Conservation (phyloP, 92 coral and sea anemone species). For the Ricordea florida region DNA sequence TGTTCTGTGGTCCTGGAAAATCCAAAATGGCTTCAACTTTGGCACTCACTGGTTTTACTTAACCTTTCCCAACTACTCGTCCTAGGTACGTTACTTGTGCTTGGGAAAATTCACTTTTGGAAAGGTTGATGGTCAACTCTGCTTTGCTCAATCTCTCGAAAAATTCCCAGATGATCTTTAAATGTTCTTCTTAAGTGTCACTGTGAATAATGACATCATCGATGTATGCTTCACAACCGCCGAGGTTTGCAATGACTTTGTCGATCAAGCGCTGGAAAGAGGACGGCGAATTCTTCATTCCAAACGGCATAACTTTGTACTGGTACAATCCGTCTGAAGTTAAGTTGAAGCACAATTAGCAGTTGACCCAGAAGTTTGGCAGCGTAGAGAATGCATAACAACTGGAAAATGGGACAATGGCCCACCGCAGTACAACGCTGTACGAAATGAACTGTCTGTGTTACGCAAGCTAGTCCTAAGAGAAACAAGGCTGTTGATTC, state of each 20-base stretch:
- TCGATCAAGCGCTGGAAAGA: too few relatives aligned
- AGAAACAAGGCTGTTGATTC: constrained; percentile 13
- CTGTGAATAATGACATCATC: constrained; percentile 45
- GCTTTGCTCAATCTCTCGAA: constrained; percentile 19
- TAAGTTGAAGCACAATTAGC: too few relatives aligned
- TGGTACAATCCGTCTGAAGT: too few relatives aligned
- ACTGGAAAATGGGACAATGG: too few relatives aligned
- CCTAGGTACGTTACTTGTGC: constrained; percentile 47
- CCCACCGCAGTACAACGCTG: background rate
- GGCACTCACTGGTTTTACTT: constrained; percentile 22
- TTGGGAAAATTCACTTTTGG: constrained; percentile 28
- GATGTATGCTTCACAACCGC: constrained; percentile 41
- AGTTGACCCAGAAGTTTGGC: too few relatives aligned
- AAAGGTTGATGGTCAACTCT: constrained; percentile 24
- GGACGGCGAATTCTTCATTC: too few relatives aligned
- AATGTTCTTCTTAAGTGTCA: constrained; percentile 40
- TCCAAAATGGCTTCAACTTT: constrained; percentile 15
- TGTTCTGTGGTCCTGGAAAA: constrained; percentile 18
- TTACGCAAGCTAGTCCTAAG: background rate
- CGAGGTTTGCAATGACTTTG: constrained; percentile 16
- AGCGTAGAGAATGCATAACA: too few relatives aligned
- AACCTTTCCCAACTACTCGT: constrained; percentile 45
- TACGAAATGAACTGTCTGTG: constrained; percentile 4
- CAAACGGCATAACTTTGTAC: too few relatives aligned
- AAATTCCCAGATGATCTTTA: constrained; percentile 10